These are phyloP conservation scores for Ceryle rudis DNA, from an alignment of 2,797 vertebrate species.

Conservation along the genomic window DNA sequence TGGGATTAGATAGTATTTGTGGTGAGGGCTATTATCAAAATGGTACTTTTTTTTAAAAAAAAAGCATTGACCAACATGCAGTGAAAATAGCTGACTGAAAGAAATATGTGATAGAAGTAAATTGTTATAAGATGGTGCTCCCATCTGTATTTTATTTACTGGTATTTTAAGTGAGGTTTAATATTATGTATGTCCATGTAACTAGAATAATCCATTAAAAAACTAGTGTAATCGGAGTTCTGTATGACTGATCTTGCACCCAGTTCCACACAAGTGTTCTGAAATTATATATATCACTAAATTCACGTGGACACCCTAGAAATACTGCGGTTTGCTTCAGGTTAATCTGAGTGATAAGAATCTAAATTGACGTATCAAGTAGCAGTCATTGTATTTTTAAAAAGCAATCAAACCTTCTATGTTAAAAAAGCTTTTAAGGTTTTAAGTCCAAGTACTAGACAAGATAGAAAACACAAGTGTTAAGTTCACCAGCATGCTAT, in stretches of 20 bases:
- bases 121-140: not conserved
- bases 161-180: not conserved
- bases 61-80: fast-evolving
- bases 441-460: not conserved
- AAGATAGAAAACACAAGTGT: not conserved
- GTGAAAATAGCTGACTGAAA: not conserved
- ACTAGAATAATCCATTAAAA: not conserved
- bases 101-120: not conserved
- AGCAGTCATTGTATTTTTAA: not conserved
- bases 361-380: not conserved
- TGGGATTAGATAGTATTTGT: not conserved
- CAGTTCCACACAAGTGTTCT: not conserved
- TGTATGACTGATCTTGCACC: not conserved
- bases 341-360: not conserved
- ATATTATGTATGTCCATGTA: not conserved
- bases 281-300: not conserved
- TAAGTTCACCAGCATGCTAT: not conserved
- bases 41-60: not conserved
- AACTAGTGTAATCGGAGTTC: not conserved
- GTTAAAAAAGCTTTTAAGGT: not conserved
- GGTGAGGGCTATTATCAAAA: not conserved
- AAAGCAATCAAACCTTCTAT: not conserved
- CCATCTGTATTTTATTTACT: not conserved
- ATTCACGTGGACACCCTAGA: not conserved
- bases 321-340: not conserved